phyloP scores from a whole-genome alignment of 2,888 invertebrate genomes.

The Choristoneura rosaceana region DNA sequence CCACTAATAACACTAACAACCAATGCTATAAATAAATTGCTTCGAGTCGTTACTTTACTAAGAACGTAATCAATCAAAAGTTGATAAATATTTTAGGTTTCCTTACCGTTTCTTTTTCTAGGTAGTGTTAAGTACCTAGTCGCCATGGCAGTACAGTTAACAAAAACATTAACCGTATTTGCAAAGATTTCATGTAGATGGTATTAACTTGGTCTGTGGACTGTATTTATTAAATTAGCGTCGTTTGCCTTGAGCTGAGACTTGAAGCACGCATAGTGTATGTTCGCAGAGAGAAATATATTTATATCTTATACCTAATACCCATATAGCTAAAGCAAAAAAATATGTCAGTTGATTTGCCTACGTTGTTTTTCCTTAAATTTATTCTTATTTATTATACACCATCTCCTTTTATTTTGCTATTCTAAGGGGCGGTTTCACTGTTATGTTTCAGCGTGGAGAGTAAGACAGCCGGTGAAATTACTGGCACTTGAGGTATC shows the following conservation, averaged over 20 bases:
- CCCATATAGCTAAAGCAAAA: background rate
- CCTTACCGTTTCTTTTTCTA: background rate
- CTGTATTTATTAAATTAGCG: slow-evolving; percentile 13
- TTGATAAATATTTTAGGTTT: slow-evolving; percentile 7
- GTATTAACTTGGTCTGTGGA: background rate
- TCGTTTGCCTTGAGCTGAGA: slow-evolving; percentile 4
- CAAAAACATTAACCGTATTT: background rate
- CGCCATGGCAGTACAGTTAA: background rate
- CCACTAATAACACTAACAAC: background rate
- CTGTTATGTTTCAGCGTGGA: too few species aligned
- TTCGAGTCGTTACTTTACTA: background rate
- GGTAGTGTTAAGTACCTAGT: background rate
- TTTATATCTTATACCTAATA: too few species aligned
- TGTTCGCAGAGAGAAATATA: too few species aligned
- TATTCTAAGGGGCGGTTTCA: background rate
- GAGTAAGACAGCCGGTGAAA: too few species aligned
- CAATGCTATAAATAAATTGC: background rate
- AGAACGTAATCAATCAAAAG: background rate
- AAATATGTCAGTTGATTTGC: too few species aligned
- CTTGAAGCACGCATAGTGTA: background rate
- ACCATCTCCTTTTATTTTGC: background rate
- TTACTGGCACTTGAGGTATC: too few species aligned
- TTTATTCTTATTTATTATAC: background rate
- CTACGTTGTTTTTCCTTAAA: too few species aligned
- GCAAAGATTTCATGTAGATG: background rate